phyloP scores from a whole-genome alignment of 2,113 vertebrate species.

The Plotosus lineatus region DNA sequence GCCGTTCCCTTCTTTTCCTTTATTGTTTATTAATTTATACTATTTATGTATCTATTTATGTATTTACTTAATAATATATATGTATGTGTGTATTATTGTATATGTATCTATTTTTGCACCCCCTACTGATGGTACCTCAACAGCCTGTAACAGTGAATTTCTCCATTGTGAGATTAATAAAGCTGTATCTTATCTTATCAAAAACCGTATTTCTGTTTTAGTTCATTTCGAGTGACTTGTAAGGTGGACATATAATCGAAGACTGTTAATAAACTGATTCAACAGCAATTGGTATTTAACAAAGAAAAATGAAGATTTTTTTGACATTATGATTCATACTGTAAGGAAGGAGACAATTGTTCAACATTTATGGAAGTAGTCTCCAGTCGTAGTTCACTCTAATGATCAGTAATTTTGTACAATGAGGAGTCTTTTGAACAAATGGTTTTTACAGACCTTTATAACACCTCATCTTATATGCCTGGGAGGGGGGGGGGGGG shows the following conservation, averaged over 20 bases:
- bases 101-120: too few relatives aligned
- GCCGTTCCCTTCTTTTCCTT: too few relatives aligned
- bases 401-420: neutral
- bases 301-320: neutral
- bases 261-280: neutral
- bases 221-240: neutral
- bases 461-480: too few relatives aligned
- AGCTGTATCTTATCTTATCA: too few relatives aligned
- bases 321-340: neutral
- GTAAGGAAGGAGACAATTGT: neutral
- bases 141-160: too few relatives aligned
- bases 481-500: too few relatives aligned
- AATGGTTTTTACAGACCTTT: neutral
- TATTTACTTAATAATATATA: too few relatives aligned
- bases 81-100: too few relatives aligned
- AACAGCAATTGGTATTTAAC: neutral
- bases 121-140: too few relatives aligned
- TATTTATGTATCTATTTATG: too few relatives aligned
- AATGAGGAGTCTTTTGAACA: neutral
- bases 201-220: neutral
- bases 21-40: too few relatives aligned
- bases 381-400: neutral
- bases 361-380: neutral
- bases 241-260: neutral
- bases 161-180: too few relatives aligned